Conservation (phyloP, 1,140 invertebrate species). For the Hetaerina americana region DNA sequence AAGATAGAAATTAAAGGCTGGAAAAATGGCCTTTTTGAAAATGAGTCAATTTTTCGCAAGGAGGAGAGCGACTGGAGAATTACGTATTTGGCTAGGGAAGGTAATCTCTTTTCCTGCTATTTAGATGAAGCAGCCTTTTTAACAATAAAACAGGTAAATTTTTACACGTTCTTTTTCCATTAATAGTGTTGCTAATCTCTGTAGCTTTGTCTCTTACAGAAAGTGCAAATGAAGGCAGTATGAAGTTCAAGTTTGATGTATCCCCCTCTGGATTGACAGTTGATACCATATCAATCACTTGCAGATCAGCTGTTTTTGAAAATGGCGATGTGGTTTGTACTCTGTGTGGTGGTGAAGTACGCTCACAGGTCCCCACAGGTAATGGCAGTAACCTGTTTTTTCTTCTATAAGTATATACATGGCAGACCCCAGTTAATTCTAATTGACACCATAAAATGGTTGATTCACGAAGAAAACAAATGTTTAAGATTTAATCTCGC, state of each 20-base stretch:
- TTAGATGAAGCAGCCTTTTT: no score
- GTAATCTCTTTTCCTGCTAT: constrained; percentile 16
- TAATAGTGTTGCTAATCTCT: no score
- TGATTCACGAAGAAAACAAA: no score
- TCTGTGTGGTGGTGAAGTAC: not conserved
- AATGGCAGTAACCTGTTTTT: no score
- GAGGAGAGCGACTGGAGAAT: constrained; percentile 86
- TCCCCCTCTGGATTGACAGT: not conserved
- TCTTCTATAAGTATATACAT: no score
- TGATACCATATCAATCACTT: not conserved
- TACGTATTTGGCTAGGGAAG: constrained; percentile 62
- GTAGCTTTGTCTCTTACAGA: not conserved
- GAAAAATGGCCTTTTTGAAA: constrained; percentile 43
- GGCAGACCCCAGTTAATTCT: no score
- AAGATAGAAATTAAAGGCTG: constrained; percentile 37
- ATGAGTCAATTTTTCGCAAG: constrained; percentile 62
- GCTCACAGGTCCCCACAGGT: not conserved
- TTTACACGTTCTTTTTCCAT: no score
- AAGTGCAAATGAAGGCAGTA: not conserved
- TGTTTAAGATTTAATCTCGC: no score
- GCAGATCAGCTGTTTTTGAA: not conserved
- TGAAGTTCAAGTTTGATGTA: not conserved
- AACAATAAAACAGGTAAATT: no score
- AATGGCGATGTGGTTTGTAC: not conserved
- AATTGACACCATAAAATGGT: no score